These are phyloP conservation scores for Eptesicus fuscus DNA, from an alignment of 2,113 vertebrate species.

Conservation along the genomic window DNA sequence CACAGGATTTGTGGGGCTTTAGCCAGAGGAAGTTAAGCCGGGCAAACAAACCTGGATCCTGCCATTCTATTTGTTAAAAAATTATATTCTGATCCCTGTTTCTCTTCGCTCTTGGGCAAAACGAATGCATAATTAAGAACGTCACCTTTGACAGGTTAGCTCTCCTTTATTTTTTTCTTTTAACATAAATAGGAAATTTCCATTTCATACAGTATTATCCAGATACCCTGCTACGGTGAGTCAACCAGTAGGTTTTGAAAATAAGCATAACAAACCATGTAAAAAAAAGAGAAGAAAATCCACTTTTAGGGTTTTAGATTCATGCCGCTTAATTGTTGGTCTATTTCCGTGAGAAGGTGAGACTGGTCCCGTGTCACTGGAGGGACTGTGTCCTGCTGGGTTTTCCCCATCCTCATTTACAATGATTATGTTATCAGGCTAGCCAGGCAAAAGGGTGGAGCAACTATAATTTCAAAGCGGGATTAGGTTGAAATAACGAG, in stretches of 20 bases:
- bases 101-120: constrained; percentile 70
- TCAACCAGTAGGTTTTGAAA: constrained; percentile 67
- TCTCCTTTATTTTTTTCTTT: constrained; percentile 17
- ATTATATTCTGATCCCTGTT: constrained; percentile 54
- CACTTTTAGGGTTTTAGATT: constrained; percentile 79
- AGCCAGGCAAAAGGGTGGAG: constrained; percentile 99
- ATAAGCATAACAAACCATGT: constrained; percentile 66
- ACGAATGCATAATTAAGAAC: constrained; percentile 76
- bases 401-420: constrained; percentile 94
- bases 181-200: constrained; percentile 61
- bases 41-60: constrained; percentile 32
- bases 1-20: constrained; percentile 26
- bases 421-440: constrained; percentile 99
- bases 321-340: constrained; percentile 83
- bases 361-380: constrained; percentile 78
- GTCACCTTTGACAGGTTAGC: constrained; percentile 49
- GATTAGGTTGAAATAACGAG: constrained; percentile 99
- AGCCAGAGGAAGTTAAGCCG: constrained; percentile 54
- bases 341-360: constrained; percentile 83
- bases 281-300: constrained; percentile 66
- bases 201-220: constrained; percentile 43
- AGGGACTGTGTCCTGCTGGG: constrained; percentile 84
- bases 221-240: constrained; percentile 41
- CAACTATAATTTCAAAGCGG: constrained; percentile 99
- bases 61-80: constrained; percentile 65